Evolutionary conservation across 2,888 invertebrate species (phyloP).

Genomic region (Xanthia togata): DNA sequence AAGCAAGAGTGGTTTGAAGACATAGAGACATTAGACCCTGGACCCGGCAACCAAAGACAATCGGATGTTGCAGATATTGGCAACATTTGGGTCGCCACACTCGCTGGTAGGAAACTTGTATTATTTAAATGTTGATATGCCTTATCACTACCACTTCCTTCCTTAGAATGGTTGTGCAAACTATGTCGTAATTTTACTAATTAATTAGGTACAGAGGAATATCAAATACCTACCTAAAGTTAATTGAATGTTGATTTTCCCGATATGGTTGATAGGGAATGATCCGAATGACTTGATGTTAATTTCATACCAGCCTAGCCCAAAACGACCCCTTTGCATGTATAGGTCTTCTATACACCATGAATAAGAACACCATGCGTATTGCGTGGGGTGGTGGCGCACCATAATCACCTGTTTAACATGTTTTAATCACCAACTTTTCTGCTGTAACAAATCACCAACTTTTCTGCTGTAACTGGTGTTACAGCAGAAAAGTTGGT

Average conservation of each 20-base stretch:
- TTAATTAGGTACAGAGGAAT: constrained; percentile 8
- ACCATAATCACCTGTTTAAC: too few species aligned
- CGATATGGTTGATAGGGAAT: neutral
- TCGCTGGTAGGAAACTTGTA: constrained; percentile 47
- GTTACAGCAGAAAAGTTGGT: neutral
- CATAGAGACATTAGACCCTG: constrained; percentile 76
- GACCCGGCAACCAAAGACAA: constrained; percentile 63
- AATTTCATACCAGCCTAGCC: neutral
- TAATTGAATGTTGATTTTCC: neutral
- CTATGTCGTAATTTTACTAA: neutral
- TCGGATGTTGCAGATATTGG: constrained; percentile 82
- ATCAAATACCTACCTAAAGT: neutral
- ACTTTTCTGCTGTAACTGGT: too few species aligned
- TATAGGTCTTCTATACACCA: neutral
- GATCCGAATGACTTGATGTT: neutral
- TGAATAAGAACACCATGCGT: neutral
- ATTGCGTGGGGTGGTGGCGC: too few species aligned
- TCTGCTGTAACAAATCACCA: too few species aligned
- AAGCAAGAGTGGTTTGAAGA: constrained; percentile 83
- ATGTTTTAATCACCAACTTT: too few species aligned
- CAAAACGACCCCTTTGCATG: neutral
- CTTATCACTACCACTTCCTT: constrained; percentile 35
- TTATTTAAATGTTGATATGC: constrained; percentile 9
- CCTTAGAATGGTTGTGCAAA: constrained; percentile 16
- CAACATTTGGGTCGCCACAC: constrained; percentile 75